phyloP scores from a whole-genome alignment of 2,113 vertebrate species.

The Leptobrachium leishanense region DNA sequence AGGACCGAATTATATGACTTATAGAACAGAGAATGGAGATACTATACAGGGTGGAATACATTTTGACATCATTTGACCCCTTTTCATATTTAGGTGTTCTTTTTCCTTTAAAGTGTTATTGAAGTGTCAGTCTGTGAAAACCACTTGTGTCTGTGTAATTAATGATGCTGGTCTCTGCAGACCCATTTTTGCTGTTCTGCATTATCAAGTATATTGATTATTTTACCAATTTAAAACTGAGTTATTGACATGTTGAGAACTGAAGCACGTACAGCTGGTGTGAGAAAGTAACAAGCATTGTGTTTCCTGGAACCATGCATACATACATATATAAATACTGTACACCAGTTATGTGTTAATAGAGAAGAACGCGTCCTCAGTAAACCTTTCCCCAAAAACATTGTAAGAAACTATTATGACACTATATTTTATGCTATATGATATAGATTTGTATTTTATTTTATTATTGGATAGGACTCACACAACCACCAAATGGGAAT shows the following conservation, averaged over 20 bases:
- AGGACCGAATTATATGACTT: no score
- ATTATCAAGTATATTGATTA: conserved; percentile 44
- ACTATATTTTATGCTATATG: not conserved
- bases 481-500: no score
- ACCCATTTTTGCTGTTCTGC: conserved; percentile 26
- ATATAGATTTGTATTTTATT: not conserved
- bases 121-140: conserved; percentile 35
- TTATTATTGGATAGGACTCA: no score
- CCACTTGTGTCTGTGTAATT: conserved; percentile 32
- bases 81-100: not conserved
- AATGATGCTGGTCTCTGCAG: conserved; percentile 30
- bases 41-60: no score
- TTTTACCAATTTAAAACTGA: conserved; percentile 41
- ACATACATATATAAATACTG: not conserved
- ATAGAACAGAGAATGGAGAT: no score
- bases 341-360: conserved; percentile 17
- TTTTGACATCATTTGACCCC: not conserved
- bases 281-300: conserved; percentile 16
- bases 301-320: conserved; percentile 35
- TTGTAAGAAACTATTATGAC: not conserved
- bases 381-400: no score
- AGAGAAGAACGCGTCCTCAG: not conserved
- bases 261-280: conserved; percentile 31
- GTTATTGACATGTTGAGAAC: conserved; percentile 40
- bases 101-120: conserved; percentile 20